Evolutionary conservation across 2,113 vertebrate genomes (phyloP).

Genomic region (Larimichthys polyactis): DNA sequence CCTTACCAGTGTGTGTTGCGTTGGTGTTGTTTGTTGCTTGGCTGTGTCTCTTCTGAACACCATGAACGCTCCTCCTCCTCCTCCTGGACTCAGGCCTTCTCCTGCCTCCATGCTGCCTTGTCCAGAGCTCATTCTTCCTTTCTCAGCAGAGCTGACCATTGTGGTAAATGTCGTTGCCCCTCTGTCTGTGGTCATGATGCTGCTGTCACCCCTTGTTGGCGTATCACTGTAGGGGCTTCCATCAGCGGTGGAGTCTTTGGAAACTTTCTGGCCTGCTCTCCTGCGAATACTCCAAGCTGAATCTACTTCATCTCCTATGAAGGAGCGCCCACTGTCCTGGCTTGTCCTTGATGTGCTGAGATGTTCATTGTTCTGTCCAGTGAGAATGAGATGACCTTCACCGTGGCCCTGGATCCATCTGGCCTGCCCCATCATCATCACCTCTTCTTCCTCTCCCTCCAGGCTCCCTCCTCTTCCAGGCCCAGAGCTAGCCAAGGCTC

Average conservation of each 20-base stretch:
- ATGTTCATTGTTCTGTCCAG: neutral
- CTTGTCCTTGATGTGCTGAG: neutral
- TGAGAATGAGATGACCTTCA: neutral
- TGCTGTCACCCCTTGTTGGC: conserved; percentile 11
- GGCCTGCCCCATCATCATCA: neutral
- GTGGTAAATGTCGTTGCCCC: neutral
- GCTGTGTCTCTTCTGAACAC: conserved; percentile 35
- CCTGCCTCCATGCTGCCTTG: neutral
- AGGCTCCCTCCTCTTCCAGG: conserved; percentile 25
- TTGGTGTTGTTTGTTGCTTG: conserved; percentile 12
- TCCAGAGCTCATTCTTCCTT: neutral
- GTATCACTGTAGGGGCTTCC: neutral
- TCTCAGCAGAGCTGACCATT: conserved; percentile 5
- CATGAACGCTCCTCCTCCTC: conserved; percentile 43
- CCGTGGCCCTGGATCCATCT: conserved; percentile 9
- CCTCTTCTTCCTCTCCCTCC: conserved; percentile 9
- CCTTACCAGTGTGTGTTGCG: conserved; percentile 37
- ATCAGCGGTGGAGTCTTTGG: neutral
- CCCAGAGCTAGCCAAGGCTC: neutral
- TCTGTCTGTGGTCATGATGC: neutral
- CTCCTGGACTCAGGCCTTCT: conserved; percentile 15
- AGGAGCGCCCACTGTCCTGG: neutral
- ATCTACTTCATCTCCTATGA: conserved; percentile 49
- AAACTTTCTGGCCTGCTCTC: neutral
- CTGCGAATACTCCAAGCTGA: neutral